Evolutionary conservation across 2,797 vertebrate genomes (phyloP), one percentile per base, ranked within the genome.

Genomic region (Potorous gilbertii): DNA sequence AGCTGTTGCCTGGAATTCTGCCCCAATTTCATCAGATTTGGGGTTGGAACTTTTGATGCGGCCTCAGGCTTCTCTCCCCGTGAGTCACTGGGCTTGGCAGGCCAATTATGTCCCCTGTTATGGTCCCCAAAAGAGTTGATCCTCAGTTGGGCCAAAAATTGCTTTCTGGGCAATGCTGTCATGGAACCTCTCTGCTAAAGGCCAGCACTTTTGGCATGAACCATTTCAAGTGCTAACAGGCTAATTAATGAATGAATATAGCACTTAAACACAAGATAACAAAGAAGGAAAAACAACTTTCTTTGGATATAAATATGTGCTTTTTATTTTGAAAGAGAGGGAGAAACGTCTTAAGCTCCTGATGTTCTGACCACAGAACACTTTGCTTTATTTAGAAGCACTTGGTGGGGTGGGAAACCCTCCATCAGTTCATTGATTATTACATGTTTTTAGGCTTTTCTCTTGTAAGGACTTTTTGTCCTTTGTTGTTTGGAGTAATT

Each of bases 401-500:
- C 93, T 93, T 92, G 55, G n/a, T n/a, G 8, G 24, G 27, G 0
- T 34, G 54, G n/a, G 0, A n/a, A 55, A 52, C 1, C 55, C 56
- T 10, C 3, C 62, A 5, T 74, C 92, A 74, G 5, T 74, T 90
- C 12, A 87, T 95, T 16, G 21, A 66, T 89, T 40, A 56, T 3
- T 87, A 6, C 3, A 92, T 92, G 92, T 90, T 5, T 93, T 11
- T 13, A 5, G 1, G 94, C 59, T 24, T 87, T 31, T 54, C 52
- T 74, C 62, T 92, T 3, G 9, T 50, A 81, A 93, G 9, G 1
- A 1, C 87, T 92, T 81, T 94, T 87, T 87, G 24, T 11, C 0
- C 52, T 52, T 24, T 40, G 18, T 24, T 81, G 29, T 16, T 40
- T 95, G 94, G 50, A 95, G 59, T 66, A 62, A 90, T 94, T 96